Evolutionary conservation across 2,797 vertebrate species (phyloP).

Genomic region (Ceyx erithaca): DNA sequence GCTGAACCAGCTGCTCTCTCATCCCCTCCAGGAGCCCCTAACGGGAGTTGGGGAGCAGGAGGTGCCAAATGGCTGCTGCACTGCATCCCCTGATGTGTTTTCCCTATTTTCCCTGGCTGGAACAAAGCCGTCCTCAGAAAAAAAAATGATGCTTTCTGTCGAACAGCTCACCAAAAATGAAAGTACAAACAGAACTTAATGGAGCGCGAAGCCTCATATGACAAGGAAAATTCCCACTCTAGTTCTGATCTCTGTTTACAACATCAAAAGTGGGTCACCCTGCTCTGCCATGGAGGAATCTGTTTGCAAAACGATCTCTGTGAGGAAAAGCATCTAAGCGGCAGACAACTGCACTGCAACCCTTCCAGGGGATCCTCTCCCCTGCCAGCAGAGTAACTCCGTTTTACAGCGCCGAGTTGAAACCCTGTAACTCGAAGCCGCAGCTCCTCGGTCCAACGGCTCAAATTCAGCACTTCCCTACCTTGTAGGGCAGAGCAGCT

Average conservation of each 20-base stretch:
- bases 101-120: not conserved
- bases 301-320: not conserved
- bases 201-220: conserved; percentile 33
- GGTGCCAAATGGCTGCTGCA: conserved; percentile 19
- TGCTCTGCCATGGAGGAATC: conserved; percentile 10
- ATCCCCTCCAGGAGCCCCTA: not conserved
- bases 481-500: not conserved
- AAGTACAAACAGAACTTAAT: conserved; percentile 56
- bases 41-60: fast-evolving
- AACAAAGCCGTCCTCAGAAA: conserved; percentile 4
- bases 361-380: not conserved
- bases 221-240: conserved; percentile 63
- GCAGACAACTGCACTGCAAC: not conserved
- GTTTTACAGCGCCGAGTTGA: not conserved
- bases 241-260: conserved; percentile 53
- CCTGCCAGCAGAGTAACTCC: not conserved
- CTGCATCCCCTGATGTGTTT: fast-evolving
- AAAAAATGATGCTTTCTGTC: not conserved
- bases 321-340: conserved; percentile 33
- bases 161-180: conserved; percentile 44
- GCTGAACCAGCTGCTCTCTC: not conserved
- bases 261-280: conserved; percentile 48
- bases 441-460: not conserved
- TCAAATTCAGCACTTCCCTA: not conserved
- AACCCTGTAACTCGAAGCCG: not conserved